Evolutionary conservation across 2,797 vertebrate species (phyloP).

Genomic region (Podarcis siculus): DNA sequence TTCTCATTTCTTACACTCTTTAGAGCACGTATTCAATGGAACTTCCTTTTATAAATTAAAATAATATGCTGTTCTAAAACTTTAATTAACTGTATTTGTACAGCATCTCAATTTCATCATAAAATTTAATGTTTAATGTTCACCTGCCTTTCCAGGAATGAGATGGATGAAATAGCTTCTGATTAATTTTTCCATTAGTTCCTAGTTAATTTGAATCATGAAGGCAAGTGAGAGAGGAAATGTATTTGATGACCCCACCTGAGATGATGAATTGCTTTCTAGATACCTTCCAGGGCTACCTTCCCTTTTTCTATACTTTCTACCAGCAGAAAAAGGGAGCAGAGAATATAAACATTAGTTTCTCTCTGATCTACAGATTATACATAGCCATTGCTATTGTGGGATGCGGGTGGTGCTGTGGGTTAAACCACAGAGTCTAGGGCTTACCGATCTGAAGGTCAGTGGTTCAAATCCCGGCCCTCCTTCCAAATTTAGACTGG

Average conservation of each 20-base stretch:
- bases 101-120: constrained; percentile 69
- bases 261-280: constrained; percentile 22
- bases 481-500: background rate
- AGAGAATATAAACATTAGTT: constrained; percentile 42
- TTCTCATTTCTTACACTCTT: constrained; percentile 36
- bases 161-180: constrained; percentile 57
- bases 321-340: constrained; percentile 53
- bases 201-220: constrained; percentile 52
- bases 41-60: constrained; percentile 57
- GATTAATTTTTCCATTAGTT: constrained; percentile 63
- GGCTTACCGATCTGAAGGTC: no score
- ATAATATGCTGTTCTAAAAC: constrained; percentile 60
- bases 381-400: background rate
- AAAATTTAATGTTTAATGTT: constrained; percentile 70
- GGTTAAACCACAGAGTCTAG: no score
- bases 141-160: constrained; percentile 69
- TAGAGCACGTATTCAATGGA: constrained; percentile 51
- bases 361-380: constrained; percentile 44
- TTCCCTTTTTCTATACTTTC: constrained; percentile 49
- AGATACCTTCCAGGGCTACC: background rate
- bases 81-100: constrained; percentile 75
- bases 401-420: no score
- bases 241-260: constrained; percentile 20
- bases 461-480: no score
- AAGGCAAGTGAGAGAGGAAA: constrained; percentile 39